Percentiles rank a stretch among this genome's conserved stretches.
phyloP scores from a whole-genome alignment of 2,113 vertebrate species.

The Urocolius indicus region DNA sequence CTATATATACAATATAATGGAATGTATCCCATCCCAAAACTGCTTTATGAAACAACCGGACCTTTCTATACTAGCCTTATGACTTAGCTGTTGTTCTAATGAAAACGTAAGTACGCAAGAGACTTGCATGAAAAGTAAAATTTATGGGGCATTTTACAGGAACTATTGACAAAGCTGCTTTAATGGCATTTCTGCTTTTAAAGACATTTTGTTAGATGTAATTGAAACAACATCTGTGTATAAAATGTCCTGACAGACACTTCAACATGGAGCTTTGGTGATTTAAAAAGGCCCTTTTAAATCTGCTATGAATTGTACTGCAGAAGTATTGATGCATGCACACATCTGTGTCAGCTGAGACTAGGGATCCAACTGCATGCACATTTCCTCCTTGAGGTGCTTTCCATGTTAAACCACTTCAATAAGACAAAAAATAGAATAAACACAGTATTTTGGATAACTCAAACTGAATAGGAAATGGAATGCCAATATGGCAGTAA shows the following conservation, averaged over 20 bases:
- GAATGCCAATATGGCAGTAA: slow-evolving; percentile 80
- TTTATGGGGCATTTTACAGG: slow-evolving; percentile 57
- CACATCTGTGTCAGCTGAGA: slow-evolving; percentile 43
- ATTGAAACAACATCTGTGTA: slow-evolving; percentile 68
- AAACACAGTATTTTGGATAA: slow-evolving; percentile 40
- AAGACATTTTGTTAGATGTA: slow-evolving; percentile 72
- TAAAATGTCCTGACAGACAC: slow-evolving; percentile 75
- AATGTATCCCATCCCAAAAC: slow-evolving; percentile 79
- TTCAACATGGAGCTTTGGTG: slow-evolving; percentile 74
- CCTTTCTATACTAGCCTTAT: slow-evolving; percentile 58
- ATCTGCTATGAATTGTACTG: slow-evolving; percentile 34
- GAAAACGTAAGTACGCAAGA: slow-evolving; percentile 60
- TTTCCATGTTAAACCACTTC: slow-evolving; percentile 43
- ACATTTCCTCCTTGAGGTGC: slow-evolving; percentile 14
- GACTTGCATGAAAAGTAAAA: slow-evolving; percentile 66
- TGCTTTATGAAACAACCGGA: slow-evolving; percentile 75
- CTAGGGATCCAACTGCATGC: slow-evolving; percentile 47
- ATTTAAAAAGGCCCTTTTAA: slow-evolving; percentile 74
- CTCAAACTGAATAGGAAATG: slow-evolving; percentile 58
- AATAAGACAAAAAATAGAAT: slow-evolving; percentile 17
- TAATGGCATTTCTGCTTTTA: slow-evolving; percentile 62
- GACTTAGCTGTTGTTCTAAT: slow-evolving; percentile 56
- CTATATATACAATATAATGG: slow-evolving; percentile 80
- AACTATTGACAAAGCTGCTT: slow-evolving; percentile 58
- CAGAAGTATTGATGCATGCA: slow-evolving; percentile 28